Evolutionary conservation across 2,888 invertebrate genomes (phyloP), one percentile per base, ranked within the genome.

Genomic region (Parasteatoda lunata): DNA sequence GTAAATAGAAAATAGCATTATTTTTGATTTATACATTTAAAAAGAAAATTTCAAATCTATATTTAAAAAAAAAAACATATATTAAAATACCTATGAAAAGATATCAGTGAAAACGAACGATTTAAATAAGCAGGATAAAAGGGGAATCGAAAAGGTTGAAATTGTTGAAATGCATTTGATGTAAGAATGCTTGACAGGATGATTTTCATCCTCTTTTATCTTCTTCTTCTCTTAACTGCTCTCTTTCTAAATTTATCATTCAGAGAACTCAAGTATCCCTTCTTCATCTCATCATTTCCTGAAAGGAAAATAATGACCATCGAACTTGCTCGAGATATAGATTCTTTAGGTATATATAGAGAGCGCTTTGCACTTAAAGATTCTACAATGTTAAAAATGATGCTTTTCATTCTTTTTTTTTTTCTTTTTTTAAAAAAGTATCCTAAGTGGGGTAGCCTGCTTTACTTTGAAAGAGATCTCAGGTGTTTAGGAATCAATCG

Each of bases 151-250:
- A 54, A 54, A 54, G 11, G 54, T 13, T n/a, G 9, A 4, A n/a
- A 4, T 59, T 7, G 59, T 59, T 59, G 59, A 59, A 59, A 59
- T 13, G n/a, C 59, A 59, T 59, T 59, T 59, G 11, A n/a, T n/a
- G n/a, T 59, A 59, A 59, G 59, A 9, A n/a, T n/a, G 9, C 59
- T 59, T n/a, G n/a, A 59, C 59, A 59, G 59, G 30, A 59, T n/a
- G n/a, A 59, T 59, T 30, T 59, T 59, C 59, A 59, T 13, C 59
- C 9, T 59, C 59, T n/a, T n/a, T 59, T 13, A 13, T 59, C 59
- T 59, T 59, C 59, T 59, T 59, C 59, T 59, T 59, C 59, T 59
- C 59, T 59, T 59, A 59, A 59, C 59, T 59, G 59, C 59, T 9
- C 59, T 30, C 30, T 30, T 30, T 30, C 30, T 59, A 59, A 13